Base-by-base conservation (phyloP, 2,797 vertebrate genomes). In the Margarornis squamiger region DNA sequence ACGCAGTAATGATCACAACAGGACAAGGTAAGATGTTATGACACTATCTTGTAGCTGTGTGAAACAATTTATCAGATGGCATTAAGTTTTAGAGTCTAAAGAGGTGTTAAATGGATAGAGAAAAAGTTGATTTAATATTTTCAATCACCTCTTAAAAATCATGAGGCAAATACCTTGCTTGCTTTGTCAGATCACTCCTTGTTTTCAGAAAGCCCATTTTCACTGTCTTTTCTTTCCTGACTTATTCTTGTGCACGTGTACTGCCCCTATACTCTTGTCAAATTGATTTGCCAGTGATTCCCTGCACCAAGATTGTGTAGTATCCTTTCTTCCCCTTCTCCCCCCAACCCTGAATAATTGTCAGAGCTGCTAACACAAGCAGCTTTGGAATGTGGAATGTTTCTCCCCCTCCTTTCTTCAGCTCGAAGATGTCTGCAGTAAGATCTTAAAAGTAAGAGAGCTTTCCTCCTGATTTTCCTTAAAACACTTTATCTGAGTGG, bases 1-100 rank as follows among this genome's bases (percentile, higher is more conserved):
- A 98, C 1, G 98, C 98, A 3, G 17, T 98, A 49, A 79, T 98
- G 85, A 96, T 98, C 77, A 95, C 97, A 93, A 97, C 97, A 7
- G 86, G 79, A 59, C 55, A 76, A 67, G 96, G 97, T 98, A 97
- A 97, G 96, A 55, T 57, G 48, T 52, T 57, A n/a, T 8, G 16
- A 17, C 58, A 18, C 13, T 55, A 4, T 34, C 6, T 20, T 46
- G 27, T 51, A 52, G 24, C 27, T 83, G 11, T 21, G 19, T 51
- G 26, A 65, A 93, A 71, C 36, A 26, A 3, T 57, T 79, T 65
- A 46, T 72, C n/a, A 48, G 48, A 27, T 13, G 67, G 8, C 11
- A 29, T 43, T 82, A 7, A 59, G 18, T 77, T 83, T 88, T 74
- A 68, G 30, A 38, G 22, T 80, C 45, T 51, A 67, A 82, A 36